Evolutionary conservation across 2,797 vertebrate species (phyloP).

Genomic region (Sciurus carolinensis): DNA sequence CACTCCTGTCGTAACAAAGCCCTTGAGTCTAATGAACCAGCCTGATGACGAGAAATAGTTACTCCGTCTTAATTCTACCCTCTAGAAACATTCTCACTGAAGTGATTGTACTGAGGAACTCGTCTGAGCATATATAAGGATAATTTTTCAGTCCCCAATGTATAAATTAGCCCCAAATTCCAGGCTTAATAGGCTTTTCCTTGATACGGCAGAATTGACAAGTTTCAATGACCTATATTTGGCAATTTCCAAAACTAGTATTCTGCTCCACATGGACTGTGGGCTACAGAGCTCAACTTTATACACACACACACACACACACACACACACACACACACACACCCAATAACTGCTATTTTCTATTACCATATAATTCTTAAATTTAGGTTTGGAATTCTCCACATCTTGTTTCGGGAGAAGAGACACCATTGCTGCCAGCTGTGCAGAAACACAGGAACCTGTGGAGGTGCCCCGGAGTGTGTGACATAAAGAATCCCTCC

Average conservation of each 20-base stretch:
- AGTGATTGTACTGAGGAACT: conserved; percentile 72
- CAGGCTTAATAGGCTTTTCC: conserved; percentile 34
- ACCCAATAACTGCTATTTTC: background rate
- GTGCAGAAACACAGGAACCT: background rate
- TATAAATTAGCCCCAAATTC: conserved; percentile 47
- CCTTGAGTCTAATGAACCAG: conserved; percentile 72
- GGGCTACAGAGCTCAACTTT: background rate
- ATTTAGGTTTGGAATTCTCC: background rate
- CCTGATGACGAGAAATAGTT: conserved; percentile 32
- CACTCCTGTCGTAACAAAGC: conserved; percentile 35
- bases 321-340: too few relatives aligned
- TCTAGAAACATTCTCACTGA: conserved; percentile 66
- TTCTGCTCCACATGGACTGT: background rate
- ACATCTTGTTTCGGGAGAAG: background rate
- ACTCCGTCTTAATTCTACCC: conserved; percentile 71
- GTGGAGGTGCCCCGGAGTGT: background rate
- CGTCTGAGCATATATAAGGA: conserved; percentile 51
- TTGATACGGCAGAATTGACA: conserved; percentile 61
- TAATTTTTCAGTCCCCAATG: conserved; percentile 44
- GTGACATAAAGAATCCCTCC: background rate
- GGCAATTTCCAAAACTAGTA: conserved; percentile 7
- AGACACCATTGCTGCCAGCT: background rate
- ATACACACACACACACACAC: too few relatives aligned
- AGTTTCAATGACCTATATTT: conserved; percentile 41
- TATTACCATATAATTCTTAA: background rate